Conservation (phyloP, 2,888 invertebrate species). For the Thelaira solivaga region DNA sequence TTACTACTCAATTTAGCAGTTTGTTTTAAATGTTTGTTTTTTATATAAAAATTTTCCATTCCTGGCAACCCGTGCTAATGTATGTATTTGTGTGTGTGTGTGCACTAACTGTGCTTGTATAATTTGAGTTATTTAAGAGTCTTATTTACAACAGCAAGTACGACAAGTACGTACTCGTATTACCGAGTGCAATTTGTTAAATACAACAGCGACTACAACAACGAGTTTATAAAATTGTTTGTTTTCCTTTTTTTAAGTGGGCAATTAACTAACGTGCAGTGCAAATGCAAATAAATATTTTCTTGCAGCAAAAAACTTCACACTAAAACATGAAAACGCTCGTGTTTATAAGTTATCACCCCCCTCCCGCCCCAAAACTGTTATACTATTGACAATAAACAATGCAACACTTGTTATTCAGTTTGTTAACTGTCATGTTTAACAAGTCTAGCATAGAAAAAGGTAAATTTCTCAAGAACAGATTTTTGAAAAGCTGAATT, state of each 20-base stretch:
- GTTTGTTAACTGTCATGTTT: constrained; percentile 57
- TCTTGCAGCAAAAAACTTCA: background rate
- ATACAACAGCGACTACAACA: constrained; percentile 30
- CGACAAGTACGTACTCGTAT: constrained; percentile 45
- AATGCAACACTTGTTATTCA: constrained; percentile 50
- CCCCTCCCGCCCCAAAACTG: background rate
- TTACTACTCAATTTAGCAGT: too few relatives aligned
- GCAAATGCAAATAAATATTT: constrained; percentile 6
- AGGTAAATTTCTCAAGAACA: background rate
- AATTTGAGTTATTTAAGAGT: constrained; percentile 54
- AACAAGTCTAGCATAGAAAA: constrained; percentile 10
- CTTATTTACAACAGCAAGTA: constrained; percentile 34
- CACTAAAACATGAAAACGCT: constrained; percentile 1
- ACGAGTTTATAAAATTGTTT: constrained; percentile 53
- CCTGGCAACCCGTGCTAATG: background rate
- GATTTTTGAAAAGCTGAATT: too few relatives aligned
- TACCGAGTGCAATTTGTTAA: constrained; percentile 1
- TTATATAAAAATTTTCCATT: too few relatives aligned
- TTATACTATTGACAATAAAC: constrained; percentile 52
- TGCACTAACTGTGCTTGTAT: constrained; percentile 17
- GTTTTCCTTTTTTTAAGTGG: constrained; percentile 66
- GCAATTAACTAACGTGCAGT: constrained; percentile 61
- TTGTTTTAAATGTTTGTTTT: too few relatives aligned
- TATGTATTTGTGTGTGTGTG: background rate
- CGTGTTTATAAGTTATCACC: constrained; percentile 1